Evolutionary conservation across 2,113 vertebrate genomes (phyloP), one percentile per base, ranked within the genome.

Genomic region (Halichoeres trimaculatus): DNA sequence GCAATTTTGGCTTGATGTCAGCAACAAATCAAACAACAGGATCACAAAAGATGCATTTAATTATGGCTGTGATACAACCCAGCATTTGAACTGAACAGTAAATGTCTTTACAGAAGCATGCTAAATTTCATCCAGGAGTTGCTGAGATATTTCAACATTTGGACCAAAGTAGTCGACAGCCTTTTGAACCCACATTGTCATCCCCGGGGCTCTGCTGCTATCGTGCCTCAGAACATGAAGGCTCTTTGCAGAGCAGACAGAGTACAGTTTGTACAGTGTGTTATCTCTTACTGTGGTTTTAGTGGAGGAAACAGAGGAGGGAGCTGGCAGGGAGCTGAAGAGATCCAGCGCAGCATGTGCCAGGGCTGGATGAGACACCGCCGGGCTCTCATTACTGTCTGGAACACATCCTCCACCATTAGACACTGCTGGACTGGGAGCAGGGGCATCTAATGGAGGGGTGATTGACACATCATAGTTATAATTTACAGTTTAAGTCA

Each of bases 261-360:
- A 2, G 22, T 9, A 24, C 14, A 22, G 45, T 20, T 1, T 62
- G 13, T 22, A 23, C 11, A 36, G 35, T 19, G 50, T 58, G 41
- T 57, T 24, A 24, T 43, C 19, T 16, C 73, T 58, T 90, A 94
- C 93, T 61, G 79, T 92, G 74, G 75, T 87, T 65, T 85, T 90
- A 58, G 78, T 43, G 60, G 86, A 91, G 64, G 90, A 90, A 58
- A 78, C 61, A 47, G 91, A 84, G 43, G 59, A 83, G 59, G 86
- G 59, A 36, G 83, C 63, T 63, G 93, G 91, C 76, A 95, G 60
- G 0, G 96, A 94, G 7, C 92, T 94, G 47, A 99, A 97, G 24
- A 97, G 95, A 78, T 98, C 97, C 54, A 98, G 92, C 34, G 95
- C 95, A 73, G 95, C 94, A 85, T 95, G 95, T 26, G 95, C 78